Percentiles rank a stretch among this genome's conserved stretches.
Conservation (phyloP, 2,113 vertebrate genomes). For the Bambusicola thoracicus region DNA sequence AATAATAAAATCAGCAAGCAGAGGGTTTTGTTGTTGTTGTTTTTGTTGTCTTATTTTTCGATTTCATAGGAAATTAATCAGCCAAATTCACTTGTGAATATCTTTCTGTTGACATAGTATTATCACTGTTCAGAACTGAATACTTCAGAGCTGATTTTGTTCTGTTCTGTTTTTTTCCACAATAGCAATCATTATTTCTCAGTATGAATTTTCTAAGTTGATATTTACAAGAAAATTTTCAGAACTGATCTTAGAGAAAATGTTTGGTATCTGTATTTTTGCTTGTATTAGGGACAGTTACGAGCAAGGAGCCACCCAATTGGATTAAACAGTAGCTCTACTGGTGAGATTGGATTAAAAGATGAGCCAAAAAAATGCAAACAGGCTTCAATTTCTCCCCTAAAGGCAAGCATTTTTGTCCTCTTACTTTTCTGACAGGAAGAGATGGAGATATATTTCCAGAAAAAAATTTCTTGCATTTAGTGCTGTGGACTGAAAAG, state of each 20-base stretch:
- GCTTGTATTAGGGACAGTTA: background rate
- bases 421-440: background rate
- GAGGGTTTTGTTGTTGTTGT: background rate
- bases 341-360: background rate
- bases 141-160: background rate
- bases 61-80: background rate
- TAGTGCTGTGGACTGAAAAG: background rate
- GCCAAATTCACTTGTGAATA: accelerated
- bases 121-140: background rate
- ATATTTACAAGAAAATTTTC: background rate
- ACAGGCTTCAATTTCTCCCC: background rate
- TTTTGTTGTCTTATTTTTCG: background rate
- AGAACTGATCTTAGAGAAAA: background rate
- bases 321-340: background rate
- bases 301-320: background rate
- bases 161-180: background rate
- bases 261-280: background rate
- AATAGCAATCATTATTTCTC: background rate
- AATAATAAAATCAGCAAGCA: background rate
- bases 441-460: background rate
- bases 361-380: background rate
- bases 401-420: background rate
- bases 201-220: background rate
- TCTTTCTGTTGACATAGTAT: background rate
- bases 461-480: background rate